Evolutionary conservation across 2,797 vertebrate genomes (phyloP), one percentile per base, ranked within the genome.

Genomic region (Synanceia verrucosa): DNA sequence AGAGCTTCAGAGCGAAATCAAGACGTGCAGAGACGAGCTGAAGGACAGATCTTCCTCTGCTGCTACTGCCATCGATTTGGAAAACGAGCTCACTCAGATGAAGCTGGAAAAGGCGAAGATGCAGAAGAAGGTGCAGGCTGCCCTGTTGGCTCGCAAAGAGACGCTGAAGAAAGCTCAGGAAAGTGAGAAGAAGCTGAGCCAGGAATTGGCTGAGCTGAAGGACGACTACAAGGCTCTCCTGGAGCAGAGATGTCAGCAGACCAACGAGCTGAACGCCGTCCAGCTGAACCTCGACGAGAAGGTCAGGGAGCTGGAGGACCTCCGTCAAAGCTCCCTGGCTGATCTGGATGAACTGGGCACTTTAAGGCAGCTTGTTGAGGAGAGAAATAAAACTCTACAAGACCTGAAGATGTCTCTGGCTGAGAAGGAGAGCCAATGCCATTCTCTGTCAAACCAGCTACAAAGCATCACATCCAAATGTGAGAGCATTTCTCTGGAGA

Each of bases 61-160:
- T 10, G 29, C 48, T 21, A 6, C 55, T 6, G 57, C 47, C 29
- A 65, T 72, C 4, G 84, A 89, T 48, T 62, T 91, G 16, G 36
- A 88, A 66, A 87, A 81, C 1, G 78, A 91, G 47, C 76, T 92
- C 0, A 51, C 51, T 9, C 86, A 89, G 14, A 53, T 94, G 11
- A 91, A 90, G 70, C 78, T 83, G 18, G 95, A 96, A 64, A 96
- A 95, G 28, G 87, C 89, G 14, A 66, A 74, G n/a, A 76, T 96
- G 1, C 90, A 95, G 79, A 95, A 91, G 55, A 95, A 96, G 79
- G 87, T 91, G 18, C 91, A 95, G 75, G 94, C 92, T 19, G 93
- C 94, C 0, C 47, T 96, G 82, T 66, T 94, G 52, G 88, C 92
- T 1, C 85, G 88, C 36, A 92, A 94, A 82, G 94, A 95, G 84